A percentile compares a stretch with the other conserved stretches of the same genome.
Evolutionary conservation across 2,797 vertebrate species (phyloP).

Genomic region (Ispidina lecontei): DNA sequence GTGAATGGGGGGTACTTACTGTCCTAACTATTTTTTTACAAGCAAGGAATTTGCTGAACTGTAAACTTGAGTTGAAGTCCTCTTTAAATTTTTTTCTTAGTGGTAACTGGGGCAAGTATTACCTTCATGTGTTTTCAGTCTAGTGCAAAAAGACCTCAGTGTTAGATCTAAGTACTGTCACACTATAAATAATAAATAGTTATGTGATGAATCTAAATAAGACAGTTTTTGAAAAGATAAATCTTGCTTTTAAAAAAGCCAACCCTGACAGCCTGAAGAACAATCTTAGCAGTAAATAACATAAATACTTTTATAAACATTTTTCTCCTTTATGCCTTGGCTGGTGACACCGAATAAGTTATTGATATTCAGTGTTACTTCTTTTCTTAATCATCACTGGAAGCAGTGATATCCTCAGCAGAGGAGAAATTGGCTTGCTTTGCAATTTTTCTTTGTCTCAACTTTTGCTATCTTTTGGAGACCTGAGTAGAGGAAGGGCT

Average conservation of each 20-base stretch:
- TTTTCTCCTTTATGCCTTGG: background rate
- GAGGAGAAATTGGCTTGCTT: background rate
- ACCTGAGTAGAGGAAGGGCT: background rate
- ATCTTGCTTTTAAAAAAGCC: background rate
- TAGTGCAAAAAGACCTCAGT: background rate
- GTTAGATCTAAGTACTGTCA: conserved; percentile 2
- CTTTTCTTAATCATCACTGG: background rate
- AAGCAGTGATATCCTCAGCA: background rate
- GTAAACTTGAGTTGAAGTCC: background rate
- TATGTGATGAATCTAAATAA: background rate
- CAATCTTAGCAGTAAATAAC: conserved; percentile 38
- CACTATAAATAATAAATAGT: conserved; percentile 37
- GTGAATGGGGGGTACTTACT: background rate
- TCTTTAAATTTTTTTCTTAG: background rate
- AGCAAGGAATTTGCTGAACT: background rate
- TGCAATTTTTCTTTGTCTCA: background rate
- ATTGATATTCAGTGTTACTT: conserved; percentile 2
- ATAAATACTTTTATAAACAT: conserved; percentile 52
- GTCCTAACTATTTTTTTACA: background rate
- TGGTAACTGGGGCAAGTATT: background rate
- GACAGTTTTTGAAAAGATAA: background rate
- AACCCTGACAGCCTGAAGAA: conserved; percentile 14
- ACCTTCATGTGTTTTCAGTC: background rate
- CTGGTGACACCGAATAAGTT: conserved; percentile 17
- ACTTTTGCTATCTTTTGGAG: background rate